phyloP scores from a whole-genome alignment of 1,140 invertebrate genomes.

The Ceratosolen fusciceps region DNA sequence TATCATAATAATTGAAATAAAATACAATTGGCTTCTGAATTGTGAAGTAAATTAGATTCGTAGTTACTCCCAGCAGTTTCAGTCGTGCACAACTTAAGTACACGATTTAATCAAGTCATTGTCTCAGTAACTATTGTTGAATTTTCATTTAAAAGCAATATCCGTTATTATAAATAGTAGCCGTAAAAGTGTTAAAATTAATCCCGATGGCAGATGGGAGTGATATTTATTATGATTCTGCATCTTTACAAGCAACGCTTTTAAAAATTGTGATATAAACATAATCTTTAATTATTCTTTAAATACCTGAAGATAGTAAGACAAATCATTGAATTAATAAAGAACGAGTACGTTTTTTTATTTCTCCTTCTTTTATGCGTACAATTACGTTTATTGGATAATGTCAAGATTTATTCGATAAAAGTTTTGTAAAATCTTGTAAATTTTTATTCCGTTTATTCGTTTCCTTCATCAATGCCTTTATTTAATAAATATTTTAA shows the following conservation, averaged over 20 bases:
- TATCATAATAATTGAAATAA: not conserved
- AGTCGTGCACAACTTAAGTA: not conserved
- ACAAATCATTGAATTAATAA: no score
- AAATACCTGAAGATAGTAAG: not conserved
- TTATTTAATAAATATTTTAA: no score
- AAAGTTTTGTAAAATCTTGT: no score
- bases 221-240: not conserved
- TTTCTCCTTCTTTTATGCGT: no score
- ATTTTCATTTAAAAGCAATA: not conserved
- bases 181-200: not conserved
- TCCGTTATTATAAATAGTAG: not conserved
- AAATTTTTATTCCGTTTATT: no score
- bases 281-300: not conserved
- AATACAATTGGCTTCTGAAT: not conserved
- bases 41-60: not conserved
- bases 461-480: no score
- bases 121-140: not conserved
- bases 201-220: not conserved
- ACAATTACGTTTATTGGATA: no score
- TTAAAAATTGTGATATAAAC: not conserved
- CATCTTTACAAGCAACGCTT: no score
- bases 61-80: not conserved
- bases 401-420: no score
- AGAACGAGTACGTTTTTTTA: no score
- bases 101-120: not conserved